A percentile compares a stretch with the other conserved stretches of the same genome.
These are phyloP conservation scores for Lasiurus borealis DNA, from an alignment of 2,113 vertebrate genomes.

Conservation along the genomic window DNA sequence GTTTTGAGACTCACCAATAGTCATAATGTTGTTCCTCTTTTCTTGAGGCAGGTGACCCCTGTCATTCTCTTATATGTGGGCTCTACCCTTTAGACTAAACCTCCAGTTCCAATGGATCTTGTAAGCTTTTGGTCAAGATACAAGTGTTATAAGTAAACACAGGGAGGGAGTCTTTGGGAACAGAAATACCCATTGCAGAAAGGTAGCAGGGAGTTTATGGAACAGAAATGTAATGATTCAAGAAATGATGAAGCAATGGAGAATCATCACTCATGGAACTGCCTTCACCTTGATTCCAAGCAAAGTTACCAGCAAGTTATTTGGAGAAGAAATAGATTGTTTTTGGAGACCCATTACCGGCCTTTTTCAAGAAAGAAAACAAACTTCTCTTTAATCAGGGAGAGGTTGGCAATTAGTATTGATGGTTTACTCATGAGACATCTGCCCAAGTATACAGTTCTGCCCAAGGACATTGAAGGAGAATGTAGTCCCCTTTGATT, in stretches of 20 bases:
- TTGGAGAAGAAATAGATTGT: slow-evolving; percentile 43
- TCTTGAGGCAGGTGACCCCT: background rate
- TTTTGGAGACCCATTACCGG: slow-evolving; percentile 4
- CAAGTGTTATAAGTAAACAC: background rate
- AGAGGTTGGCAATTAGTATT: slow-evolving; percentile 57
- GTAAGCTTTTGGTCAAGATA: slow-evolving; percentile 54
- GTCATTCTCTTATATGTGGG: background rate
- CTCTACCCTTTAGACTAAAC: background rate
- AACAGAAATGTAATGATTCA: slow-evolving; percentile 46
- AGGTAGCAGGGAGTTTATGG: slow-evolving; percentile 14
- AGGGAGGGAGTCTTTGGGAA: background rate
- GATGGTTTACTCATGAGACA: slow-evolving; percentile 43
- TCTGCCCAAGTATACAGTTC: slow-evolving; percentile 14
- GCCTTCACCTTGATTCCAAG: slow-evolving; percentile 49
- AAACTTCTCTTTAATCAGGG: slow-evolving; percentile 24
- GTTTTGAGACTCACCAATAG: background rate
- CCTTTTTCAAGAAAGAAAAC: background rate
- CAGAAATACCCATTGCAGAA: slow-evolving; percentile 50
- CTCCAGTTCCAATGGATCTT: background rate
- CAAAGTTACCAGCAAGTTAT: slow-evolving; percentile 69
- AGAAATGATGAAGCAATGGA: background rate
- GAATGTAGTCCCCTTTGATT: background rate
- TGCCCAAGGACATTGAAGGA: slow-evolving; percentile 40
- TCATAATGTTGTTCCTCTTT: background rate
- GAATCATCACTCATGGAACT: background rate